A percentile compares a stretch with the other conserved stretches of the same genome.
Conservation (phyloP, 2,113 vertebrate species). For the Dendropsophus ebraccatus region DNA sequence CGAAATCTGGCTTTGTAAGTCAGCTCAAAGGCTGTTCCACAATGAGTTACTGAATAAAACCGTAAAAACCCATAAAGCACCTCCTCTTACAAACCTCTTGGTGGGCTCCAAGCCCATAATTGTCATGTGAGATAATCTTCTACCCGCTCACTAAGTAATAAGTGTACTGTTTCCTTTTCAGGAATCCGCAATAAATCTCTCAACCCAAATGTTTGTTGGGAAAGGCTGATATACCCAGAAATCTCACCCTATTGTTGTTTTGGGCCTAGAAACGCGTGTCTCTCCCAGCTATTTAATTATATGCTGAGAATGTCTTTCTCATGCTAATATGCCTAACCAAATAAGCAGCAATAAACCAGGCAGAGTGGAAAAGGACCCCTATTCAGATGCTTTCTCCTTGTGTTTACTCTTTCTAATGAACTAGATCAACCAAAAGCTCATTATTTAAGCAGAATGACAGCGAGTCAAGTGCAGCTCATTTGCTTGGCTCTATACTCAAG, state of each 20-base stretch:
- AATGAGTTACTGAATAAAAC: not conserved
- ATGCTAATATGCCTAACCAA: slow-evolving; percentile 55
- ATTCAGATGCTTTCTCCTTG: slow-evolving; percentile 49
- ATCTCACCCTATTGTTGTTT: slow-evolving; percentile 41
- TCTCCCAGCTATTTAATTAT: slow-evolving; percentile 49
- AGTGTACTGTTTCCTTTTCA: not conserved
- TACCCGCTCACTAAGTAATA: slow-evolving; percentile 9
- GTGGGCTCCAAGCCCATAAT: slow-evolving; percentile 19
- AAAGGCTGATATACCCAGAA: slow-evolving; percentile 20
- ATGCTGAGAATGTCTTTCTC: slow-evolving; percentile 49
- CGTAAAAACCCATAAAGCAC: not conserved
- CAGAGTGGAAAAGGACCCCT: slow-evolving; percentile 45
- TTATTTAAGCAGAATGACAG: slow-evolving; percentile 57
- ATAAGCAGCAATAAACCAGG: slow-evolving; percentile 55
- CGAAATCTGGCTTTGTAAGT: not conserved
- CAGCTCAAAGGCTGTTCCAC: not conserved
- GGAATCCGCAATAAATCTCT: slow-evolving; percentile 29
- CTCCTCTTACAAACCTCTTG: slow-evolving; percentile 19
- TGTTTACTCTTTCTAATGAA: slow-evolving; percentile 57
- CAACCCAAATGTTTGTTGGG: slow-evolving; percentile 36
- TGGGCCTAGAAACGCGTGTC: slow-evolving; percentile 42
- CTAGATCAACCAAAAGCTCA: slow-evolving; percentile 56
- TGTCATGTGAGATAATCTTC: slow-evolving; percentile 7
- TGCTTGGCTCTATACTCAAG: slow-evolving; percentile 25
- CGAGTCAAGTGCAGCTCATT: slow-evolving; percentile 54